phyloP scores from a whole-genome alignment of 2,797 vertebrate species.

The Delichon dasypus region DNA sequence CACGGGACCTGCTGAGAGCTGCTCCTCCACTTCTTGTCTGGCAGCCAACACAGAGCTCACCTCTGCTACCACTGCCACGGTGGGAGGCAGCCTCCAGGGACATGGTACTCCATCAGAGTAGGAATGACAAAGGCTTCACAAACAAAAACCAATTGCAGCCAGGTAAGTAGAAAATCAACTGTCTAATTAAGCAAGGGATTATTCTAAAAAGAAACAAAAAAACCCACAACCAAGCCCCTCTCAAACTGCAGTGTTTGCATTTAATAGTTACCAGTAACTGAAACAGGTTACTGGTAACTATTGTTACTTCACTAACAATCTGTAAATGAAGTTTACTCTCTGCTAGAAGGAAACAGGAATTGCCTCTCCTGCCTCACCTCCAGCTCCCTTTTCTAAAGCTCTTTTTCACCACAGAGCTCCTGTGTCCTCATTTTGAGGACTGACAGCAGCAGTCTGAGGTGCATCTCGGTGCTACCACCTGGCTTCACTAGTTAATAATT shows the following conservation, averaged over 20 bases:
- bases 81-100: neutral
- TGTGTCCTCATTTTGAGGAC: neutral
- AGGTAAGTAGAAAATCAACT: neutral
- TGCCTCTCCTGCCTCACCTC: neutral
- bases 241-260: neutral
- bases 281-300: neutral
- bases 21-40: fast-evolving
- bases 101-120: fast-evolving
- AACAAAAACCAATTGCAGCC: neutral
- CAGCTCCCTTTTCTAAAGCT: neutral
- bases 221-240: fast-evolving
- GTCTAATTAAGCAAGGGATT: neutral
- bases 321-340: neutral
- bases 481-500: neutral
- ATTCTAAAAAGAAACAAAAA: neutral
- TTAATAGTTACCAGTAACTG: neutral
- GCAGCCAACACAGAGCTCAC: neutral
- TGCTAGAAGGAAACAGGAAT: neutral
- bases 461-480: neutral
- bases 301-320: neutral
- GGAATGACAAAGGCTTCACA: neutral
- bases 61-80: neutral
- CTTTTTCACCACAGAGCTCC: neutral
- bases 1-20: neutral
- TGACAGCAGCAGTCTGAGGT: neutral